Conservation (phyloP, 64 coral and sea anemone genomes). For the Stichodactyla mertensii region DNA sequence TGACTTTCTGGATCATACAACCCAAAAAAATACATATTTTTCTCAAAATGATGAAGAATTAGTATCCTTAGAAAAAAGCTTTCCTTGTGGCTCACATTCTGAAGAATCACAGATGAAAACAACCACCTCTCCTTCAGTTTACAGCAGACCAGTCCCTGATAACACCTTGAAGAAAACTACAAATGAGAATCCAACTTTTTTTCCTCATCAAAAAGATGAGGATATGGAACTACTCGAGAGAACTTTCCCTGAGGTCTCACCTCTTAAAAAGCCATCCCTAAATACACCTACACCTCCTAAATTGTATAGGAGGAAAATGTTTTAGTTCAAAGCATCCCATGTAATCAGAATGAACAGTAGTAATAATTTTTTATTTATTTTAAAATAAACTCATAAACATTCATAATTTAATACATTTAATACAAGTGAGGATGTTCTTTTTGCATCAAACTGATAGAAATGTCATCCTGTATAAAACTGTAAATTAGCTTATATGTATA, state of each 20-base stretch:
- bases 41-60: not conserved
- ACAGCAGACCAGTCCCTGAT: not conserved
- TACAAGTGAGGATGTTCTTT: not conserved
- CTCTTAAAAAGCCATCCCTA: conserved; percentile 7
- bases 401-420: no score
- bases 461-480: not conserved
- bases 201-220: conserved; percentile 14
- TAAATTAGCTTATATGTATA: not conserved
- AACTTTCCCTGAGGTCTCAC: not conserved
- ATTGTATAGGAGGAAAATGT: conserved; percentile 19
- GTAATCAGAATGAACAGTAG: no score
- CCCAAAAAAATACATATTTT: not conserved
- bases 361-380: no score
- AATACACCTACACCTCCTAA: conserved; percentile 13
- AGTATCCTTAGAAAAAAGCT: not conserved
- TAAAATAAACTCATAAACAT: no score
- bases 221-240: not conserved
- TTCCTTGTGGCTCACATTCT: not conserved
- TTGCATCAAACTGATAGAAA: not conserved
- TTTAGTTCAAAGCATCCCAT: not conserved
- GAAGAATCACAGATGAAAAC: not conserved
- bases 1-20: not conserved
- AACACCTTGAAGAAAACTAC: not conserved
- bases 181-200: not conserved
- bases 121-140: not conserved